Percentiles rank a stretch among this genome's conserved stretches.
Conservation (phyloP, 2,888 invertebrate genomes). For the Euplexia lucipara region DNA sequence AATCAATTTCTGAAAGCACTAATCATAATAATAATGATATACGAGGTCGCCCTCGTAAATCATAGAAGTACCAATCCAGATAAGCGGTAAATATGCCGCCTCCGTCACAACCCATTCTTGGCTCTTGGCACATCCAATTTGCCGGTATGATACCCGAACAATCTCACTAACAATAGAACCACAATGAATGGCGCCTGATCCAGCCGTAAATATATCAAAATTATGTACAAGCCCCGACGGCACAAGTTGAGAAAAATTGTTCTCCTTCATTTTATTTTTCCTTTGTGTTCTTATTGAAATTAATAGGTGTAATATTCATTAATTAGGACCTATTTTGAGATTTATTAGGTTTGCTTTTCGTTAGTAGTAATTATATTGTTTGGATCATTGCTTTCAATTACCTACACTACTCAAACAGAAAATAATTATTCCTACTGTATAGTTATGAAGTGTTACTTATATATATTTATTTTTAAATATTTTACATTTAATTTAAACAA, state of each 20-base stretch:
- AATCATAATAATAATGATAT: constrained; percentile 27
- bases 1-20: constrained; percentile 37
- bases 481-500: too few relatives aligned
- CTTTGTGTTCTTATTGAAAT: constrained; percentile 47
- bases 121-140: constrained; percentile 78
- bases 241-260: constrained; percentile 53
- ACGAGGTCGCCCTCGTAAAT: constrained; percentile 58
- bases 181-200: constrained; percentile 63
- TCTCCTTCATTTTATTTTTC: constrained; percentile 37
- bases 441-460: too few relatives aligned
- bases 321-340: background rate
- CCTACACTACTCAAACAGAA: background rate
- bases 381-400: constrained; percentile 7
- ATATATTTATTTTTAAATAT: too few relatives aligned
- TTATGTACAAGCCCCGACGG: constrained; percentile 51
- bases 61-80: constrained; percentile 51
- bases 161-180: constrained; percentile 71
- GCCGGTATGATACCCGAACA: constrained; percentile 73
- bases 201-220: constrained; percentile 65
- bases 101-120: constrained; percentile 53
- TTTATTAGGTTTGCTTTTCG: constrained; percentile 16
- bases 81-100: constrained; percentile 65
- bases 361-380: constrained; percentile 2
- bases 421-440: too few relatives aligned
- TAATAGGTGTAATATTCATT: constrained; percentile 37